A percentile compares a stretch with the other conserved stretches of the same genome.
phyloP scores from a whole-genome alignment of 2,113 vertebrate genomes.

The Electrona antarctica region DNA sequence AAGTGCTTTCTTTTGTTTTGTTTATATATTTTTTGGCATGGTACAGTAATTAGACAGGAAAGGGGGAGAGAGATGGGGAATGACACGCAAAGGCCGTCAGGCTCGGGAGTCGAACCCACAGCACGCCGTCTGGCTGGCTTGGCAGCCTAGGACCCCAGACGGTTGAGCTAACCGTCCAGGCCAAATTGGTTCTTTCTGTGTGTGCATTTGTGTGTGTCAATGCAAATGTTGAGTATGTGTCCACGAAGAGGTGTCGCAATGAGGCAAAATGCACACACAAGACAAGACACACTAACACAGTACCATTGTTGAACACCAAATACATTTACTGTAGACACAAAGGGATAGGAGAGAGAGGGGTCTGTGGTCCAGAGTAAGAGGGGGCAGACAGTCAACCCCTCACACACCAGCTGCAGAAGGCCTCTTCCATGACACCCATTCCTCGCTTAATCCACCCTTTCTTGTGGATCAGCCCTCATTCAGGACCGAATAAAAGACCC shows the following conservation, averaged over 20 bases:
- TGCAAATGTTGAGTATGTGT: constrained; percentile 10
- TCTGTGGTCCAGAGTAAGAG: constrained; percentile 19
- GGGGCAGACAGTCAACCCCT: constrained; percentile 21
- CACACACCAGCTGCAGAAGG: constrained; percentile 40
- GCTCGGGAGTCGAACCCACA: too few relatives aligned
- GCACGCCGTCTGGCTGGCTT: too few relatives aligned
- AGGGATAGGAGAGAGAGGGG: constrained; percentile 11
- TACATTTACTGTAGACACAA: constrained; percentile 25
- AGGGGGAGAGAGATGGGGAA: too few relatives aligned
- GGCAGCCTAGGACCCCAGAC: too few relatives aligned
- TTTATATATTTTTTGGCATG: too few relatives aligned
- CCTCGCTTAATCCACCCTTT: background rate
- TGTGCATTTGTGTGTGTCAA: background rate
- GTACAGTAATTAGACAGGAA: too few relatives aligned
- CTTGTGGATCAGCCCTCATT: background rate
- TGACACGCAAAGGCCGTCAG: too few relatives aligned
- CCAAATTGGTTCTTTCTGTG: too few relatives aligned
- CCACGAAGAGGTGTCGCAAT: constrained; percentile 33
- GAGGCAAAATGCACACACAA: constrained; percentile 39
- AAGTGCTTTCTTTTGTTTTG: constrained; percentile 28
- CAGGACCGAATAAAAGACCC: constrained; percentile 3
- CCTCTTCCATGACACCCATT: constrained; percentile 23
- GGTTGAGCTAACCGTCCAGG: too few relatives aligned
- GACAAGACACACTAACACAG: constrained; percentile 26
- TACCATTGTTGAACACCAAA: constrained; percentile 46